Evolutionary conservation across 1,140 invertebrate genomes (phyloP).

Genomic region (Pseudoatta argentina): DNA sequence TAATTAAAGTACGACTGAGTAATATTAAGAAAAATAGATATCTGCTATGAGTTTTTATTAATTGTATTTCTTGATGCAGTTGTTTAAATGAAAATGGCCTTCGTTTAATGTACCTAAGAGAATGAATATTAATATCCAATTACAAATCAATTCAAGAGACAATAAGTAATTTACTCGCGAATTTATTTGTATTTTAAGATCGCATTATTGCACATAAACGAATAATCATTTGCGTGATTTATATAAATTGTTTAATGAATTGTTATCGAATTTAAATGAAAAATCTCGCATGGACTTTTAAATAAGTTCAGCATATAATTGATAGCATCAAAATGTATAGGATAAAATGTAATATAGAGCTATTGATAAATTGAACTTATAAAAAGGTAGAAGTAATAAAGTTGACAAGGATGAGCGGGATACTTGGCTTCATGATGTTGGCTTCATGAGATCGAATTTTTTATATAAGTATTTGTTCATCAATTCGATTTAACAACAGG

Average conservation of each 20-base stretch:
- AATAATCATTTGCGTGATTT: slow-evolving; percentile 26
- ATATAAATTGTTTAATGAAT: neutral
- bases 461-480: slow-evolving; percentile 67
- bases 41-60: too few species aligned
- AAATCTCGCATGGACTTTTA: neutral
- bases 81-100: too few species aligned
- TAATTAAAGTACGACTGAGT: too few species aligned
- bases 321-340: slow-evolving; percentile 5
- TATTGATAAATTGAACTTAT: slow-evolving; percentile 71
- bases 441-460: slow-evolving; percentile 38
- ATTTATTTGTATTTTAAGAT: neutral
- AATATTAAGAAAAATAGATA: too few species aligned
- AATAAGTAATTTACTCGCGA: neutral
- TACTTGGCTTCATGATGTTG: slow-evolving; percentile 78
- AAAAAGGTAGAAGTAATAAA: slow-evolving; percentile 77
- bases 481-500: slow-evolving; percentile 68
- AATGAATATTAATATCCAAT: neutral
- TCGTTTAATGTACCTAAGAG: neutral
- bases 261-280: neutral
- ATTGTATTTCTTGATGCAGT: too few species aligned
- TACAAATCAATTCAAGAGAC: neutral
- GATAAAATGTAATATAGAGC: neutral
- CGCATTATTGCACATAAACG: neutral
- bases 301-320: slow-evolving; percentile 13
- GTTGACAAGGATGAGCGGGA: slow-evolving; percentile 75